Evolutionary conservation across 2,888 invertebrate genomes (phyloP).

Genomic region (Sphaerophoria rueppellii): DNA sequence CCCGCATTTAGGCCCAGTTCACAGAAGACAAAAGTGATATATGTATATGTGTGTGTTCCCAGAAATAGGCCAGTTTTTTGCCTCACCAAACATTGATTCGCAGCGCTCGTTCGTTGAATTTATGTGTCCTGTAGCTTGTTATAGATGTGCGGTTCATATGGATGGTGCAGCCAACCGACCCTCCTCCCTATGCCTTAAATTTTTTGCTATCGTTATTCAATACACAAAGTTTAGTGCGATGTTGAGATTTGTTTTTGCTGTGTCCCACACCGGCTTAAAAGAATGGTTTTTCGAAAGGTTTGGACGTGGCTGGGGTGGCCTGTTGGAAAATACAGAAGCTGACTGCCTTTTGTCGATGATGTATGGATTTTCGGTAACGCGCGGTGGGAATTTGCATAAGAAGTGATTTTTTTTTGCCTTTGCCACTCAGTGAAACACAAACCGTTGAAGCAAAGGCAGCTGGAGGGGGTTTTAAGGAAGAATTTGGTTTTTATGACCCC

Average conservation of each 20-base stretch:
- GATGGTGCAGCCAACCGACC: background rate
- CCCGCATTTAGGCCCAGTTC: conserved; percentile 33
- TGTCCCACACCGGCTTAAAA: conserved; percentile 29
- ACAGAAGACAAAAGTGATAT: conserved; percentile 32
- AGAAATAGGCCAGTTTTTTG: conserved; percentile 70
- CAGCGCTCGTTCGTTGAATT: conserved; percentile 33
- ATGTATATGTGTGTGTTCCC: conserved; percentile 63
- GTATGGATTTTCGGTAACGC: conserved; percentile 42
- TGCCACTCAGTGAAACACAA: conserved; percentile 9
- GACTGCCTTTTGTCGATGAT: conserved; percentile 32
- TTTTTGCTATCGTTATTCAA: conserved; percentile 31
- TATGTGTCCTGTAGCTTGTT: conserved; percentile 57
- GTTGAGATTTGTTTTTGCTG: conserved; percentile 51
- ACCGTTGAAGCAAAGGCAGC: background rate
- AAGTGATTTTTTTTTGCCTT: conserved; percentile 3
- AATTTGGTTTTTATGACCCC: conserved; percentile 49
- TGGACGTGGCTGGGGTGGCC: background rate
- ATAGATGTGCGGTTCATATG: conserved; percentile 33
- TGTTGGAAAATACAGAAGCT: conserved; percentile 16
- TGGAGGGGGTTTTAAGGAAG: background rate
- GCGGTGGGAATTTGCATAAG: conserved; percentile 56
- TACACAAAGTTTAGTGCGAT: conserved; percentile 34
- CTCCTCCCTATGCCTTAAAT: background rate
- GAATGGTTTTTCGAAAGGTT: conserved; percentile 6
- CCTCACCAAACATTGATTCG: conserved; percentile 67